Evolutionary conservation across 2,888 invertebrate genomes (phyloP).

Genomic region (Metallyticus violacea): DNA sequence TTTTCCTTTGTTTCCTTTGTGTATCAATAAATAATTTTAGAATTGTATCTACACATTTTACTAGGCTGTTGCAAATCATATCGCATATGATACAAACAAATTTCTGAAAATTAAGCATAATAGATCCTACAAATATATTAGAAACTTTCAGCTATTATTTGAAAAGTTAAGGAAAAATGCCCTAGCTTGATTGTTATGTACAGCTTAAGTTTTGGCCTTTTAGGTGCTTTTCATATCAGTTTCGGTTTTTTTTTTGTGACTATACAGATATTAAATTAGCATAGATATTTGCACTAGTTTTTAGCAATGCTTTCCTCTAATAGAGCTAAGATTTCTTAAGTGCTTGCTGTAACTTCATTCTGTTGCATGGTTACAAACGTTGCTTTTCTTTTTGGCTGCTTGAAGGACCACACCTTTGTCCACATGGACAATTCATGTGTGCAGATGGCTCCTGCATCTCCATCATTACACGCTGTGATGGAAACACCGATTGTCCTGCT

Average conservation of each 20-base stretch:
- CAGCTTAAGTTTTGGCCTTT: background rate
- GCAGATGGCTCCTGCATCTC: slow-evolving; percentile 52
- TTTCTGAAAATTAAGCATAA: too few relatives aligned
- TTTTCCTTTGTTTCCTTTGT: too few relatives aligned
- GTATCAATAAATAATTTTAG: too few relatives aligned
- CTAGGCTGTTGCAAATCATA: too few relatives aligned
- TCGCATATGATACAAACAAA: too few relatives aligned
- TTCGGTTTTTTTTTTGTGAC: background rate
- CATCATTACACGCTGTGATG: slow-evolving; percentile 46
- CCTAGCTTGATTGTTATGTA: too few relatives aligned
- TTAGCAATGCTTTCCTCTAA: background rate
- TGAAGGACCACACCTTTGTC: slow-evolving; percentile 24
- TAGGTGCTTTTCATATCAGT: slow-evolving; percentile 17
- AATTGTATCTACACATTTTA: too few relatives aligned
- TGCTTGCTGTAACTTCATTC: background rate
- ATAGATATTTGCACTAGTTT: background rate
- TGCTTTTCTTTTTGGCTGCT: background rate
- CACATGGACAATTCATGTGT: slow-evolving; percentile 41
- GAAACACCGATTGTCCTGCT: slow-evolving; percentile 48
- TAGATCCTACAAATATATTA: too few relatives aligned
- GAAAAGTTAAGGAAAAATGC: too few relatives aligned
- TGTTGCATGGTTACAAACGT: background rate
- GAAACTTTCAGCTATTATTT: too few relatives aligned
- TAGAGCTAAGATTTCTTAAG: background rate
- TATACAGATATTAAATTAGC: background rate